These are phyloP conservation scores for Conchocele bisecta DNA, from an alignment of 2,888 invertebrate genomes.

Conservation along the genomic window DNA sequence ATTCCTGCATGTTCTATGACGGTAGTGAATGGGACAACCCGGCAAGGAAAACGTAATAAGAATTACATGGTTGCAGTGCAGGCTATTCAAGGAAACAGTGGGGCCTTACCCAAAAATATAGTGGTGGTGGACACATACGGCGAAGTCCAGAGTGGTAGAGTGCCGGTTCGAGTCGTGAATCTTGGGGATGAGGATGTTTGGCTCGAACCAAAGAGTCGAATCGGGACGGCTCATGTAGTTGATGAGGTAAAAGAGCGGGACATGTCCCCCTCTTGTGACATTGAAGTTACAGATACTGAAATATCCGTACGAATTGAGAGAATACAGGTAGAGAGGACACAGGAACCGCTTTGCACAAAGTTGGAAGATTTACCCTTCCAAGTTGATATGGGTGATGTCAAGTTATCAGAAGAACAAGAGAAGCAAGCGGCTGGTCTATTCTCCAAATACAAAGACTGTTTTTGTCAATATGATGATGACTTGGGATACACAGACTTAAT, in stretches of 20 bases:
- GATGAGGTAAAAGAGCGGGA: neutral
- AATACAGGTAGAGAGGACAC: slow-evolving; percentile 9
- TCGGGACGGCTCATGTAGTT: slow-evolving; percentile 7
- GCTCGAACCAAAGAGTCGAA: neutral
- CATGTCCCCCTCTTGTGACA: neutral
- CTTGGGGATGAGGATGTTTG: slow-evolving; percentile 15
- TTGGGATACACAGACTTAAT: neutral
- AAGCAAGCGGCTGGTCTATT: slow-evolving; percentile 1
- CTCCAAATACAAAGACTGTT: slow-evolving; percentile 10
- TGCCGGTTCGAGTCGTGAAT: slow-evolving; percentile 11
- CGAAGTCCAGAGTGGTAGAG: neutral
- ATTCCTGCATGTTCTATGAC: slow-evolving; percentile 6
- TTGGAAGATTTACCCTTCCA: slow-evolving; percentile 9
- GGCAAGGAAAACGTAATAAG: neutral
- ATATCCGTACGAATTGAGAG: slow-evolving; percentile 6
- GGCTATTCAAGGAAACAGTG: neutral
- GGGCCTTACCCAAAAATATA: slow-evolving; percentile 3
- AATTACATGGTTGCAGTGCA: slow-evolving; percentile 6
- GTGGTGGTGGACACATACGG: slow-evolving; percentile 13
- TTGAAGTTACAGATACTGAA: slow-evolving; percentile 3
- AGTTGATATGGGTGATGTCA: neutral
- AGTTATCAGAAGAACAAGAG: neutral
- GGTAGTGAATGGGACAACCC: neutral
- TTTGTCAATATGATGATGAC: slow-evolving; percentile 11
- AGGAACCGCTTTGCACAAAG: neutral